phyloP scores from a whole-genome alignment of 2,797 vertebrate species.

The Coracias cyanogaster region DNA sequence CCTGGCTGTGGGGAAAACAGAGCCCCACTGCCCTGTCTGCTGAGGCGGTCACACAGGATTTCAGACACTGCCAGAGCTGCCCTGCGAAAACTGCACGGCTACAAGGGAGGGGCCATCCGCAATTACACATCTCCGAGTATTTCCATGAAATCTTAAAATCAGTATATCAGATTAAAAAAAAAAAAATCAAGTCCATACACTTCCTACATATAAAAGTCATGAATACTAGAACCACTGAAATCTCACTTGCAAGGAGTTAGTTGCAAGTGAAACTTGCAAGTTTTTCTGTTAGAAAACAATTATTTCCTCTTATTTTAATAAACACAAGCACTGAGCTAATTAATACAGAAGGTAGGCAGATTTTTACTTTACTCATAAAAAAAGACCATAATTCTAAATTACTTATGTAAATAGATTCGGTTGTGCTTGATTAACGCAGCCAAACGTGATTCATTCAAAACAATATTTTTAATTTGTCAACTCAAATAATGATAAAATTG shows the following conservation, averaged over 20 bases:
- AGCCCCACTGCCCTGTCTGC: not conserved
- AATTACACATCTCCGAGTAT: not conserved
- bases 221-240: not conserved
- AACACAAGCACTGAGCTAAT: slow-evolving; percentile 25
- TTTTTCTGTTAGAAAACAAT: slow-evolving; percentile 14
- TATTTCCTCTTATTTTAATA: not conserved
- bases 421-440: not conserved
- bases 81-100: not conserved
- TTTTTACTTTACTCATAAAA: slow-evolving; percentile 21
- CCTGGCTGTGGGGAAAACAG: not conserved
- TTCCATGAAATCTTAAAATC: not conserved
- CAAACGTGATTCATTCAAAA: slow-evolving; percentile 23
- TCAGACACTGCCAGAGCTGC: not conserved
- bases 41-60: not conserved
- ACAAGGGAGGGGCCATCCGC: not conserved
- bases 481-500: slow-evolving; percentile 1
- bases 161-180: not conserved
- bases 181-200: not conserved
- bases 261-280: too few relatives aligned
- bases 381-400: not conserved
- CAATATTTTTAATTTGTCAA: slow-evolving; percentile 16
- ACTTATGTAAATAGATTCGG: slow-evolving; percentile 25
- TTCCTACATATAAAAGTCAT: not conserved
- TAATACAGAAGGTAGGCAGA: slow-evolving; percentile 28
- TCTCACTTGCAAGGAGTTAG: slow-evolving; percentile 29